These are phyloP conservation scores for Tribolium castaneum DNA, from an alignment of 1,140 invertebrate genomes.

Conservation along the genomic window DNA sequence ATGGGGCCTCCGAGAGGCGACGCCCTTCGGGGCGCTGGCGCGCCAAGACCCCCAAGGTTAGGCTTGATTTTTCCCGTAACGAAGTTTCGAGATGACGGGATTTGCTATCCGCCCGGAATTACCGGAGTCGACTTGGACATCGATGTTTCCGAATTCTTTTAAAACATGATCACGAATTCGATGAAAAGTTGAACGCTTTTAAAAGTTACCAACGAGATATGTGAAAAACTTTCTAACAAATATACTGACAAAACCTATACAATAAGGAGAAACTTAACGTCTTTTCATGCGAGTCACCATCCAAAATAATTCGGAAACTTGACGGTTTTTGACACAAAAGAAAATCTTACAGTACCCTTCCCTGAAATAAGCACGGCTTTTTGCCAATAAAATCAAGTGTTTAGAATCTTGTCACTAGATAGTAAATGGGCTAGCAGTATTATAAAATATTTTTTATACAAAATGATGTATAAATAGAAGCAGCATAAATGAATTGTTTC, in stretches of 20 bases:
- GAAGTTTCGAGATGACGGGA: neutral
- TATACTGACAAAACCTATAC: neutral
- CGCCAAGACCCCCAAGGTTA: neutral
- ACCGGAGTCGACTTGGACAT: neutral
- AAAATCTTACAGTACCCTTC: neutral
- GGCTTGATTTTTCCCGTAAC: neutral
- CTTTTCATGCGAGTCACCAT: neutral
- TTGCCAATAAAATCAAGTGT: neutral
- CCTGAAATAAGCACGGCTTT: neutral
- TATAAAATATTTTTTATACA: no score
- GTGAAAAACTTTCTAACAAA: neutral
- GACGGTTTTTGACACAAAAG: neutral
- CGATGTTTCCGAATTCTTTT: neutral
- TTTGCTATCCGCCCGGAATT: no score
- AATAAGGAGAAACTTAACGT: neutral
- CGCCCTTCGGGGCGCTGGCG: constrained; percentile 18
- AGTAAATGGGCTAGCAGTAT: no score
- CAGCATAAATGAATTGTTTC: no score
- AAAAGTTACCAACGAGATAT: neutral
- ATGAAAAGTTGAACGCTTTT: neutral
- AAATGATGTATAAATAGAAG: no score
- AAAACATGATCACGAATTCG: neutral
- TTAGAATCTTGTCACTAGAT: no score
- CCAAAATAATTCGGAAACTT: neutral
- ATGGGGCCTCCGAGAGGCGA: neutral